Evolutionary conservation across 2,113 vertebrate species (phyloP), one percentile per base, ranked within the genome.

Genomic region (Trochalopteron elliotii): DNA sequence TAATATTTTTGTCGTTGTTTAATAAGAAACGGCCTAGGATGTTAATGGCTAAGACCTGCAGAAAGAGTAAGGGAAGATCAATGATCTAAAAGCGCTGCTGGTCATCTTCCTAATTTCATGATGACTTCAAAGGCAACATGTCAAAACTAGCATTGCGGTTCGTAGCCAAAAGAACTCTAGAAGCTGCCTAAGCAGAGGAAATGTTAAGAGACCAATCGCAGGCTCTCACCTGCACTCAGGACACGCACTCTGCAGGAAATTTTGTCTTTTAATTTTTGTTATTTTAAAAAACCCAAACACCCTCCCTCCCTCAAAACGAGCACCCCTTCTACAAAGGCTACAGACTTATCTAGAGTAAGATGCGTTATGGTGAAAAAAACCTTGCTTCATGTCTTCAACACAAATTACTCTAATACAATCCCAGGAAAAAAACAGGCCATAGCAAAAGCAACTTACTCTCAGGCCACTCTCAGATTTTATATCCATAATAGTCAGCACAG

Each of bases 1-100:
- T 98, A 97, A 99, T 99, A 97, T 99, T 99, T 98, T 99, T 99
- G 97, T 99, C 99, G 76, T 99, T 99, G 98, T 99, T 99, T 94
- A 99, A 95, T 96, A 99, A 98, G 98, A 99, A 99, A 88, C 99
- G 99, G 93, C 99, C 99, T 86, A 99, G 98, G 95, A 99, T 99
- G 97, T 99, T 99, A 97, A 99, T 99, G 95, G 99, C 99, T 98
- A 99, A 98, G 94, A 99, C 99, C 99, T 99, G 97, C 35, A 97
- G 74, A 97, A 65, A 97, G 21, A 97, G 19, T 78, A 25, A 89
- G 47, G 27, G 56, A 96, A 87, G 3, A 50, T 97, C 85, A 97
- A 80, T 72, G 55, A 94, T 47, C 42, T 64, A 33, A 72, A 68
- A 47, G 70, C 18, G 16, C 28, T 74, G 17, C 65, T 87, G 24